Conservation (phyloP, 2,888 invertebrate genomes). For the Hyposoter didymator region DNA sequence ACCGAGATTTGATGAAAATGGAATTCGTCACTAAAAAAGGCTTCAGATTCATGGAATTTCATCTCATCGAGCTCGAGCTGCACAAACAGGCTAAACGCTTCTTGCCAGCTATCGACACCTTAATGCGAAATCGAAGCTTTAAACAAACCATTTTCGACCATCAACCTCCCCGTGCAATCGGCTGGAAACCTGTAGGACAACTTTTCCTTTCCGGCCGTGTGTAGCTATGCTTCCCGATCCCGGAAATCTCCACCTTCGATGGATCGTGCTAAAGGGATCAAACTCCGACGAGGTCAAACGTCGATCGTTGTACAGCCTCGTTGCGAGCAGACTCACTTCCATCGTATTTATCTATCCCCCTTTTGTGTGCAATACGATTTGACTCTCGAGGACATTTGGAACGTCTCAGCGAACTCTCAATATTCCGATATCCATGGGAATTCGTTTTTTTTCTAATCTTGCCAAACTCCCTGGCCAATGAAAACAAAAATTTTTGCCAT, state of each 20-base stretch:
- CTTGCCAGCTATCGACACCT: not conserved
- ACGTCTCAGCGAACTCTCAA: not conserved
- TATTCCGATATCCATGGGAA: not conserved
- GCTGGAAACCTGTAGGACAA: constrained; percentile 45
- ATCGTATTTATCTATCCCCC: not conserved
- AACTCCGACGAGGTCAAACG: constrained; percentile 44
- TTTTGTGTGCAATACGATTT: not conserved
- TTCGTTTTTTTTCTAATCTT: not conserved
- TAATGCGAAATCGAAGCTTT: not conserved
- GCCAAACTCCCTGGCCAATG: too few species aligned
- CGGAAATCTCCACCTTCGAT: constrained; percentile 55
- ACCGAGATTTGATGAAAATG: not conserved
- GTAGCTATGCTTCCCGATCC: constrained; percentile 43
- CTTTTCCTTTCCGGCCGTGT: constrained; percentile 17
- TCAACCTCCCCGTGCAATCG: constrained; percentile 10
- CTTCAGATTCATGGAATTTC: not conserved
- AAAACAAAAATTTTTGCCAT: too few species aligned
- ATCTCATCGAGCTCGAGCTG: not conserved
- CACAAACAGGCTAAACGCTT: not conserved
- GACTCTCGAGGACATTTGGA: not conserved
- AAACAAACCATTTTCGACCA: constrained; percentile 20
- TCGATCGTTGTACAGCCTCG: constrained; percentile 37
- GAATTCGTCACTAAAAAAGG: not conserved
- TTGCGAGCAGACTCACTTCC: not conserved
- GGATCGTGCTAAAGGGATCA: constrained; percentile 50